These are phyloP conservation scores for Mythimna impura DNA, from an alignment of 2,888 invertebrate genomes.

Conservation along the genomic window DNA sequence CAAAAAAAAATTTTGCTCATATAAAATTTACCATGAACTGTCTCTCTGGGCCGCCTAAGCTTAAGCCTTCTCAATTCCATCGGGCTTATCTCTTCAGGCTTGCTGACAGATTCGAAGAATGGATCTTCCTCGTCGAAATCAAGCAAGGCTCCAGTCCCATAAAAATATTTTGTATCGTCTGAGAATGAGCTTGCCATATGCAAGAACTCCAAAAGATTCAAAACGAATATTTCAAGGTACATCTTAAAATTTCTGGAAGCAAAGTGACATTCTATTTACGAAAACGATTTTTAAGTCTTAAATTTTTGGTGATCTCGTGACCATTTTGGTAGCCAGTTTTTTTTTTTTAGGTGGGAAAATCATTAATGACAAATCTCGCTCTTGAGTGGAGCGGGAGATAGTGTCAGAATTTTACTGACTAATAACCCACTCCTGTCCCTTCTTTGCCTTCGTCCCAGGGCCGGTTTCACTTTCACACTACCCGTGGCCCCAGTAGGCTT, in stretches of 20 bases:
- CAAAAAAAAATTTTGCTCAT: not conserved
- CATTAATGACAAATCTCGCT: too few relatives aligned
- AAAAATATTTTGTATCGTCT: not conserved
- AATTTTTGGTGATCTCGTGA: too few relatives aligned
- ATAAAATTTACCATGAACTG: constrained; percentile 8
- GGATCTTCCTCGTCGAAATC: constrained; percentile 37
- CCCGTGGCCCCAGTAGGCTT: too few relatives aligned
- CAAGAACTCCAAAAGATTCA: not conserved
- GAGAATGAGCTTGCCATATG: not conserved
- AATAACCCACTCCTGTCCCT: too few relatives aligned
- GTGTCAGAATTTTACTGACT: too few relatives aligned
- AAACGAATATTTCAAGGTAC: not conserved
- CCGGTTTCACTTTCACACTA: too few relatives aligned
- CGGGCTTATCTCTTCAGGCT: constrained; percentile 13
- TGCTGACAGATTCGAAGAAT: not conserved
- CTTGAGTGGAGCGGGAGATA: too few relatives aligned
- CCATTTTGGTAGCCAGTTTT: too few relatives aligned
- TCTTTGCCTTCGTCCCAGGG: too few relatives aligned
- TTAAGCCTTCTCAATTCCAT: constrained; percentile 29
- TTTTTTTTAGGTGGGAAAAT: too few relatives aligned
- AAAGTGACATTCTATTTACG: not conserved
- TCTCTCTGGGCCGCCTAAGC: constrained; percentile 41
- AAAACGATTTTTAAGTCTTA: too few relatives aligned
- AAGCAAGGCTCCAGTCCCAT: not conserved
- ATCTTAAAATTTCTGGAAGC: not conserved